Base-by-base conservation (phyloP, 2,113 vertebrate species). In the Psammodynastes pulverulentus region DNA sequence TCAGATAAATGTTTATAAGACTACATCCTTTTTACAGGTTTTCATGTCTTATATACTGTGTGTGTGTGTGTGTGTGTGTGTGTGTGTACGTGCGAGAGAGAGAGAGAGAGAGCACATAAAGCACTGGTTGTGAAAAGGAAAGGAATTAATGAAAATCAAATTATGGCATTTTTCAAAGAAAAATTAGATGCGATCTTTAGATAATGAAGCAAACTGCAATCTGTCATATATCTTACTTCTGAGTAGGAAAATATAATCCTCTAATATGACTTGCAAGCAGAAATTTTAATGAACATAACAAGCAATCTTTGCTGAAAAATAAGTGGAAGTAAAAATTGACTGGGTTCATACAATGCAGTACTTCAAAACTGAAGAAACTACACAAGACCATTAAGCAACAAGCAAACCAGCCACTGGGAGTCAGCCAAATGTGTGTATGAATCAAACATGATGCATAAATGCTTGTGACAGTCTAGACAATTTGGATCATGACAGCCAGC, bases 71-170 rank as follows among this genome's bases (percentile, higher is more conserved):
- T 0, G 26, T 0, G 5, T 23, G 53, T 23, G 53, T 7, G 21
- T 2, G 6, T 0, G 53, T 0, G 21, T 2, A 1, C 0, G 1
- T 0, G 1, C 53, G 6, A 12, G 48, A 49, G 48, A 48, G 2
- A 56, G 6, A 12, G 48, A 49, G 48, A 48, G 2, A 56, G 54
- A 9, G 54, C 29, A n/a, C 67, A 79, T 79, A 79, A 79, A 79
- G n/a, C 15, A 79, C 15, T 39, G 67, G n/a, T 79, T 86, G 24
- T 48, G 24, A 48, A 48, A 86, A 48, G 43, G 45, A 85, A 48
- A 26, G 10, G 45, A 86, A 39, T 17, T n/a, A 51, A 87, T 34
- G n/a, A 87, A 52, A 51, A 29, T 29, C 86, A 87, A 87, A 34
- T n/a, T 19, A 87, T 19, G 17, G 6, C 15, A 34, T 49, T 49